Evolutionary conservation across 2,888 invertebrate genomes (phyloP), one percentile per base, ranked within the genome.

Genomic region (Sinhomidia bicolor): DNA sequence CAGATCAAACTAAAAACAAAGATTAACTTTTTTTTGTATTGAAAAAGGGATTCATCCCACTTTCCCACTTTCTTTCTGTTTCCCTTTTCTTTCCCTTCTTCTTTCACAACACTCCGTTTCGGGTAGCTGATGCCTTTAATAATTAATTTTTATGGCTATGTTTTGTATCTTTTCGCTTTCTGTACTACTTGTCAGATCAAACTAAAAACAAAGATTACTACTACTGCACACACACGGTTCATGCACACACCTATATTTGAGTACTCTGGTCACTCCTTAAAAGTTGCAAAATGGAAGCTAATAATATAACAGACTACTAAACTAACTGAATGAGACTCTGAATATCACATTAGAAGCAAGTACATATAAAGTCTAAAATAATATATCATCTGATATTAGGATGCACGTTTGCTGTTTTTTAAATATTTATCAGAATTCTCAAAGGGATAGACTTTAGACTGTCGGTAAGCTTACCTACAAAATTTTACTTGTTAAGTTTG

Each of bases 111-210:
- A n/a, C n/a, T n/a, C n/a, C n/a, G n/a, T 62, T 84, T 41, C 57
- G 47, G 74, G 74, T 74, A 84, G 60, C 76, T 57, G 47, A 62
- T 76, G 41, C 85, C 51, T 86, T 86, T 79, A 86, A 86, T 86
- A 86, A 86, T 86, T 86, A 86, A 79, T 85, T 85, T 85, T 78
- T 78, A 78, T 41, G 54, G 65, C 78, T n/a, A n/a, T 78, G 62
- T 76, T 85, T 14, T 65, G 76, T 85, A 78, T 51, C 76, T 62
- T 82, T 65, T 54, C 68, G 51, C 54, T 54, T 79, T 80, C 26
- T 65, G 68, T 54, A 29, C 51, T 29, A 5, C 17, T 9, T 71
- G 36, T 20, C n/a, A 71, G 3, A 32, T 29, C 65, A 60, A 23
- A 10, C 60, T 26, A 60, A 0, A 60, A 20, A 29, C 29, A n/a